Percentiles rank a stretch among this genome's conserved stretches.
These are phyloP conservation scores for Lasioglossum calceatum DNA, from an alignment of 2,888 invertebrate genomes.

Conservation along the genomic window DNA sequence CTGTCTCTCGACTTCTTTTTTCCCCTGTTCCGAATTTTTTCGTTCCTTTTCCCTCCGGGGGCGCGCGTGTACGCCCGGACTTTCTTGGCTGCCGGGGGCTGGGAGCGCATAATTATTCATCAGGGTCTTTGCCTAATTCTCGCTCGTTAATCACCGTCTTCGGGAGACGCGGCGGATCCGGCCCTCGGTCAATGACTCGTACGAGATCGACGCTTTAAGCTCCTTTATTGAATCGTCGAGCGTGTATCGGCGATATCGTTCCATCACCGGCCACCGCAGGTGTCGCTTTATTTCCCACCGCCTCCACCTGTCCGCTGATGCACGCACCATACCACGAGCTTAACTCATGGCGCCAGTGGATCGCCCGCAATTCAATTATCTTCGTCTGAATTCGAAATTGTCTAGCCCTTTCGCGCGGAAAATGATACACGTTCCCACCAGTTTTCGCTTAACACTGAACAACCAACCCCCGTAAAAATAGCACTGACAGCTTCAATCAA, in stretches of 20 bases:
- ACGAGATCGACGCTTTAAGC: slow-evolving; percentile 54
- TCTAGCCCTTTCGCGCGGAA: background rate
- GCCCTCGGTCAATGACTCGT: slow-evolving; percentile 61
- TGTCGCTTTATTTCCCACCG: slow-evolving; percentile 32
- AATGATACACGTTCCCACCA: background rate
- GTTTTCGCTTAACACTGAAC: background rate
- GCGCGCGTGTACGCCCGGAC: slow-evolving; percentile 53
- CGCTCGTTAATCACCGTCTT: slow-evolving; percentile 71
- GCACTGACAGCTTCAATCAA: background rate
- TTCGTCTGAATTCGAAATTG: background rate
- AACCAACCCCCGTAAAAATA: background rate
- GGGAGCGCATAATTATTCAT: slow-evolving; percentile 72
- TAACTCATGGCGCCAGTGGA: background rate
- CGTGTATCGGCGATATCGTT: slow-evolving; percentile 9
- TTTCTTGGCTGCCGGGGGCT: slow-evolving; percentile 39
- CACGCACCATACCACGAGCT: slow-evolving; percentile 3
- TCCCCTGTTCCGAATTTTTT: slow-evolving; percentile 10
- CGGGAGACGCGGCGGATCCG: slow-evolving; percentile 33
- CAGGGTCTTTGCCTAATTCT: slow-evolving; percentile 72
- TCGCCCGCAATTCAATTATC: background rate
- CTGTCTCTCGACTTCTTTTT: background rate
- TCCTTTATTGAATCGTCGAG: slow-evolving; percentile 53
- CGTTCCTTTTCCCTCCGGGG: slow-evolving; percentile 39
- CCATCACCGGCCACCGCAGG: slow-evolving; percentile 40
- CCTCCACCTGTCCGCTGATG: slow-evolving; percentile 3